These are phyloP conservation scores for Drosophila teissieri DNA, from an alignment of 1,140 invertebrate genomes.

Conservation along the genomic window DNA sequence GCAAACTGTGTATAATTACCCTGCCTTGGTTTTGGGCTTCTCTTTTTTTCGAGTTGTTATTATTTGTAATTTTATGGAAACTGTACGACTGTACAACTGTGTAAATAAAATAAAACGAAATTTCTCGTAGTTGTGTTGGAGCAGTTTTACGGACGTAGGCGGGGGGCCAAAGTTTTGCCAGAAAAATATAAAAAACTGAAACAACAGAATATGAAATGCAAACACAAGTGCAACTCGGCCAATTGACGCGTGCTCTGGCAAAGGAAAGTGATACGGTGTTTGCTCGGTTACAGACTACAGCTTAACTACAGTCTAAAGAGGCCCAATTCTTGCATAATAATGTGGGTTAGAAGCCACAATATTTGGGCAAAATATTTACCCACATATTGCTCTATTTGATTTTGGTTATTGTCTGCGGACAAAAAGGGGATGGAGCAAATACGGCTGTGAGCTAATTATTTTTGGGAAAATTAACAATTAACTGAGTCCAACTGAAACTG, in stretches of 20 bases:
- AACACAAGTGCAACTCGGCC: slow-evolving; percentile 67
- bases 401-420: slow-evolving; percentile 7
- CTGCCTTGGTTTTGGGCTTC: slow-evolving; percentile 23
- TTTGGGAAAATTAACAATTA: slow-evolving; percentile 2
- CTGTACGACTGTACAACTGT: slow-evolving; percentile 70
- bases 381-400: slow-evolving; percentile 30
- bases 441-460: slow-evolving; percentile 31
- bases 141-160: neutral
- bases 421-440: slow-evolving; percentile 10
- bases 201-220: slow-evolving; percentile 58
- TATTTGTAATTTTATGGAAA: slow-evolving; percentile 81
- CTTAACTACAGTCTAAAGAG: slow-evolving; percentile 54
- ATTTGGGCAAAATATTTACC: slow-evolving; percentile 55
- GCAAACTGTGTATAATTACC: slow-evolving; percentile 62
- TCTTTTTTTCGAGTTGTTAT: slow-evolving; percentile 46
- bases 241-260: slow-evolving; percentile 54
- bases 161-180: slow-evolving; percentile 24
- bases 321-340: slow-evolving; percentile 68
- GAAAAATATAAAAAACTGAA: slow-evolving; percentile 43
- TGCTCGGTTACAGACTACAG: slow-evolving; percentile 60
- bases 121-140: slow-evolving; percentile 17
- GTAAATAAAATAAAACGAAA: slow-evolving; percentile 75
- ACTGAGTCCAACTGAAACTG: neutral
- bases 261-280: slow-evolving; percentile 60
- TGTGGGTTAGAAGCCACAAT: slow-evolving; percentile 64